Evolutionary conservation across 2,113 vertebrate genomes (phyloP).

Genomic region (Phaethornis superciliosus): DNA sequence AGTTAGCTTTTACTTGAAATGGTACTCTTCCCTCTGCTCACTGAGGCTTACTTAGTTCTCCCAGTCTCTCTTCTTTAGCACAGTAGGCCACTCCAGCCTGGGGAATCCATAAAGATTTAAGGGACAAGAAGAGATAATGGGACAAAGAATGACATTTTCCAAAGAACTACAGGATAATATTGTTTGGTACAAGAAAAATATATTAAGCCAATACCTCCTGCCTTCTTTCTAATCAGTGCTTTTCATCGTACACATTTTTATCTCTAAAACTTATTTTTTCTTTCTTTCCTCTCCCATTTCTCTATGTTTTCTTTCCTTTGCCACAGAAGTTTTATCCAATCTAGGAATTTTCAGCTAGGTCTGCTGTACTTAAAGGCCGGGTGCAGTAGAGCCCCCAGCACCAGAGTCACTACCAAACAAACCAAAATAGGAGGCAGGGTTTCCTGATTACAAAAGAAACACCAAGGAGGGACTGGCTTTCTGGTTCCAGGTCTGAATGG

Average conservation of each 20-base stretch:
- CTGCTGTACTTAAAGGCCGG: background rate
- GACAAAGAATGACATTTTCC: background rate
- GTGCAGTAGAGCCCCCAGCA: background rate
- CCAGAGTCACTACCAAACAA: background rate
- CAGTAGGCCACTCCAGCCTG: background rate
- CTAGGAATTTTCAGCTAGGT: background rate
- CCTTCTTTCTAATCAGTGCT: background rate
- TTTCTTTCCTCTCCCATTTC: background rate
- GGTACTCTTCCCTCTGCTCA: background rate
- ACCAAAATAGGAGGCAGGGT: background rate
- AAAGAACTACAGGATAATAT: background rate
- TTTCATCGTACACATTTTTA: background rate
- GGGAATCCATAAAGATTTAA: background rate
- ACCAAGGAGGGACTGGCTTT: background rate
- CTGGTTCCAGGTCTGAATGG: background rate
- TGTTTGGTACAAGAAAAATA: background rate
- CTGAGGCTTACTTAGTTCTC: background rate
- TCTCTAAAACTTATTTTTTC: rapidly evolving
- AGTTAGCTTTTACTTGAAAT: background rate
- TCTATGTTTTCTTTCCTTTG: background rate
- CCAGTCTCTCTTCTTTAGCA: background rate
- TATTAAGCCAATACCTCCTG: background rate
- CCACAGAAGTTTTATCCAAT: background rate
- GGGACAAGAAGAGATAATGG: background rate
- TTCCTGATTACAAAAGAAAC: background rate